Percentiles rank a stretch among this genome's conserved stretches.
These are phyloP conservation scores for Siphonodentalium dalli DNA, from an alignment of 2,888 invertebrate genomes.

Conservation along the genomic window DNA sequence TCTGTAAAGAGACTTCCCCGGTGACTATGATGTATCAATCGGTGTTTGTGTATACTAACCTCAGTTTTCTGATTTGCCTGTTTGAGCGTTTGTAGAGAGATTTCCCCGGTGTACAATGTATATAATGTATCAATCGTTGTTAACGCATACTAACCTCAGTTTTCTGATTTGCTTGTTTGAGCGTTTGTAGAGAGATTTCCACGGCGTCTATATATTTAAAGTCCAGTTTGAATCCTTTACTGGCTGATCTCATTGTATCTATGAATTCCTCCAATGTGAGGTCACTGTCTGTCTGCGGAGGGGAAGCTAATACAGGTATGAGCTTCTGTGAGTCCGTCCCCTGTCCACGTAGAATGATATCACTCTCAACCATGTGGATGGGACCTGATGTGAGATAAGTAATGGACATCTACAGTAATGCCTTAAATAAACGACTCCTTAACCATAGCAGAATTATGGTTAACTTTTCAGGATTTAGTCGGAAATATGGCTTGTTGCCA, in stretches of 20 bases:
- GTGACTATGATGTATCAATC: no score
- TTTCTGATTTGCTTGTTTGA: slow-evolving; percentile 43
- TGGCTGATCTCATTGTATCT: slow-evolving; percentile 64
- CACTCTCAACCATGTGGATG: slow-evolving; percentile 81
- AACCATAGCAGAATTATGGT: not conserved
- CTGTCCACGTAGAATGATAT: slow-evolving; percentile 73
- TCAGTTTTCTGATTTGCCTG: no score
- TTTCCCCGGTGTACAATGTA: no score
- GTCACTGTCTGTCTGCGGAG: slow-evolving; percentile 77
- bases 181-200: slow-evolving; percentile 61
- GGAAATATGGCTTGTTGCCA: not conserved
- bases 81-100: no score
- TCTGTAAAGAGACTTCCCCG: no score
- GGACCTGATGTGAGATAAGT: slow-evolving; percentile 25
- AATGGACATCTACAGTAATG: not conserved
- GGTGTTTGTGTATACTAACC: no score
- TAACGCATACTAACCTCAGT: no score
- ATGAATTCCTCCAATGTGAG: slow-evolving; percentile 79
- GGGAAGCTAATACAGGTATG: slow-evolving; percentile 86
- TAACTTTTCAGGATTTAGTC: not conserved
- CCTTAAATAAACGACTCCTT: not conserved
- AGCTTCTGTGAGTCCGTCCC: slow-evolving; percentile 66
- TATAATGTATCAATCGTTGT: no score
- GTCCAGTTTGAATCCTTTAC: slow-evolving; percentile 86
- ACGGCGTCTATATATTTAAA: slow-evolving; percentile 82